These are phyloP conservation scores for Ispidina picta DNA, from an alignment of 2,797 vertebrate genomes.

Conservation along the genomic window DNA sequence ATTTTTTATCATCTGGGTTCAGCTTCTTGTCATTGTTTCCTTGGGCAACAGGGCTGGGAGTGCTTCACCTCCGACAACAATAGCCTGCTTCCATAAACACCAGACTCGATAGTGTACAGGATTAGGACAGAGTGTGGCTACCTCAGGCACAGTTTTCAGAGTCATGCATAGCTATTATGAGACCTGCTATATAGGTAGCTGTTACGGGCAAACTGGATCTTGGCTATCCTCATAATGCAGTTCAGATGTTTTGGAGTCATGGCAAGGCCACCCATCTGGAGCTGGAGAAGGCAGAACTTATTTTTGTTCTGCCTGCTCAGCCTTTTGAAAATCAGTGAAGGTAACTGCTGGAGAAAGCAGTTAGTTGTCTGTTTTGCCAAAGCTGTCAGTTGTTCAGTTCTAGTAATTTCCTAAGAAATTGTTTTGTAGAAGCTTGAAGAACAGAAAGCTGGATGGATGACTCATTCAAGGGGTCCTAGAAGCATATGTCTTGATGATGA, in stretches of 20 bases:
- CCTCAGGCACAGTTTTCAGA: neutral
- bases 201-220: neutral
- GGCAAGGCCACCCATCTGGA: neutral
- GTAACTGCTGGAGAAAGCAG: neutral
- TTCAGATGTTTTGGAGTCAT: neutral
- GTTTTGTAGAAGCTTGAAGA: neutral
- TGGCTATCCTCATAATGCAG: neutral
- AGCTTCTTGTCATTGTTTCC: neutral
- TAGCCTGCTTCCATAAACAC: neutral
- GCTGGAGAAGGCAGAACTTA: neutral
- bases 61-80: neutral
- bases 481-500: neutral
- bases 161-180: neutral
- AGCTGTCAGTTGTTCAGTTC: neutral
- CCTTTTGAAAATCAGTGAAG: neutral
- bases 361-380: neutral
- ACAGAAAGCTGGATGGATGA: neutral
- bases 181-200: neutral
- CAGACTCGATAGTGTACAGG: rapidly evolving
- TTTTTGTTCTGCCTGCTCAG: neutral
- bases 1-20: neutral
- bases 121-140: neutral
- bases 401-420: neutral
- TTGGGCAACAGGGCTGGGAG: neutral
- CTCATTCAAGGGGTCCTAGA: neutral